Base-by-base conservation (phyloP, 2,113 vertebrate species). In the Callipepla californica region DNA sequence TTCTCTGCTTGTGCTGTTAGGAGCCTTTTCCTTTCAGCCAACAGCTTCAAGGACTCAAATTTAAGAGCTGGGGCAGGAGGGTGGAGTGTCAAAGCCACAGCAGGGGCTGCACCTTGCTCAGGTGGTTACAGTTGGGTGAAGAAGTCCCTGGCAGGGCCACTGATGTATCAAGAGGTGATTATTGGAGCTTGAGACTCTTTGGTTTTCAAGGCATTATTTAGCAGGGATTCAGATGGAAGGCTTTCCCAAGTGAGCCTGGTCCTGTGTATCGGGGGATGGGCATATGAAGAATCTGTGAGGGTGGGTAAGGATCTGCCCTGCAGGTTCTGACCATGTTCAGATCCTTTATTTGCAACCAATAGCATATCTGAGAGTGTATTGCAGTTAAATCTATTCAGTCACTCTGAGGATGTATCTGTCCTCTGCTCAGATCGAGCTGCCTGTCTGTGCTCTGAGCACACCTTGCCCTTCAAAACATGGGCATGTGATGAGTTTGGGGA, bases 31-130 rank as follows among this genome's bases (percentile, higher is more conserved):
- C 25, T 20, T 55, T 42, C 26, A 22, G 17, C 12, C 16, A 12
- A 1, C 1, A 7, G 66, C 55, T 34, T 20, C 0, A 0, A 13
- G 15, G 17, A 44, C 68, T 75, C 19, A 0, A 1, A 22, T 58
- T 5, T 1, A 20, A 30, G 63, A 85, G 53, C 69, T 1, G 1
- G 9, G 17, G 17, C 42, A 18, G 28, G 48, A 40, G 40, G 40
- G 50, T 9, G 8, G 18, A 4, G 6, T 40, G 57, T 61, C 16
- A 14, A n/a, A 3, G n/a, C 44, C 19, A 8, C 0, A 0, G 28
- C 36, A 32, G 65, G 18, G 7, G 23, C 9, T 30, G 25, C 11
- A 4, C n/a, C 58, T 61, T 9, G 5, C 57, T 57, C 30, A 19
- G 44, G 13, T 17, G 30, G 23, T 11, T 61, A 44, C 30, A 5